A percentile compares a stretch with the other conserved stretches of the same genome.
phyloP scores from a whole-genome alignment of 2,797 vertebrate genomes.

The Vespertilio murinus region DNA sequence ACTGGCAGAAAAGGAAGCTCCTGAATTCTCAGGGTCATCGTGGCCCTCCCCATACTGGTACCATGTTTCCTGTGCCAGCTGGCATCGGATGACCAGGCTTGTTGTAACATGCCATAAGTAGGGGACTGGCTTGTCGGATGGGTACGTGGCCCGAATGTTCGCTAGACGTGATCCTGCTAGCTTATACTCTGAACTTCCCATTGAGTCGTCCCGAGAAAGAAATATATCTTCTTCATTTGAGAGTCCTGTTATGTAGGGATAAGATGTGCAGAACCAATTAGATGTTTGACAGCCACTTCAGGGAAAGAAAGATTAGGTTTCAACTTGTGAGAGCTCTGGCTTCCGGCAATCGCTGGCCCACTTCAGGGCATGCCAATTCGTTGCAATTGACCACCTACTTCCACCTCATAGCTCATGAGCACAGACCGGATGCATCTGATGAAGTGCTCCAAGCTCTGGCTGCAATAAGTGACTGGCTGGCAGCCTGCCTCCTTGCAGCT shows the following conservation, averaged over 20 bases:
- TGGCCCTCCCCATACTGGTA: background rate
- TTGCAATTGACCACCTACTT: conserved; percentile 40
- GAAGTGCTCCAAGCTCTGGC: conserved; percentile 52
- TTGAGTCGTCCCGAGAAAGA: background rate
- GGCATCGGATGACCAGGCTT: accelerated
- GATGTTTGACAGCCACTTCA: background rate
- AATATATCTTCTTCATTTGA: background rate
- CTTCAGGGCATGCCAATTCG: conserved; percentile 31
- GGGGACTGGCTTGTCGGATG: background rate
- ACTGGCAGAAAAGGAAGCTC: background rate
- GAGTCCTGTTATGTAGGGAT: background rate
- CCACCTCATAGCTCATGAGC: conserved; percentile 17
- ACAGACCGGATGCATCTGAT: conserved; percentile 57
- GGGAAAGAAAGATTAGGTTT: conserved; percentile 29
- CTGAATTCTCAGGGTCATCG: background rate
- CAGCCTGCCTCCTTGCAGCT: conserved; percentile 44
- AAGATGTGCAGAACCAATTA: background rate
- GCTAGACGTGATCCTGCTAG: background rate
- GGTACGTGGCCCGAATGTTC: too few species aligned
- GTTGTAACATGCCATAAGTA: accelerated
- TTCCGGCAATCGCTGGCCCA: background rate
- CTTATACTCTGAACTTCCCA: background rate
- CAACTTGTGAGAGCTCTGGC: background rate
- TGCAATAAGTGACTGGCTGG: conserved; percentile 60
- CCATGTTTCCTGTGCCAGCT: background rate